Conservation (phyloP, 2,113 vertebrate species). For the Symphodus melops region DNA sequence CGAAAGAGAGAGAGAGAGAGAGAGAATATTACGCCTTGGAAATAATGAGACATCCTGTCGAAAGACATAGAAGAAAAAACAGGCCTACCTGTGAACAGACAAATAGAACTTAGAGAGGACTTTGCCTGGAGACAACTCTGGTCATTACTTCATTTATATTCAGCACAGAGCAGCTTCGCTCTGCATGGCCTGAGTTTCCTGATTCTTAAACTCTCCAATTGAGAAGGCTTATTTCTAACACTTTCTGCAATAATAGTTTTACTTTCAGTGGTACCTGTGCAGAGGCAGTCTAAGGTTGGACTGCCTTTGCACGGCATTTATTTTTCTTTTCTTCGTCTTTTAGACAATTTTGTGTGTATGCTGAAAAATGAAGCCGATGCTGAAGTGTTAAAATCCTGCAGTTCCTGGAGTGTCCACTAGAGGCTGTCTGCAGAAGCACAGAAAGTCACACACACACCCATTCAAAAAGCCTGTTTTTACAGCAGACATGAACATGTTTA, state of each 20-base stretch:
- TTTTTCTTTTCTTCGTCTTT: no score
- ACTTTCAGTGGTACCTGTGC: background rate
- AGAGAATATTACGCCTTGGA: conserved; percentile 43
- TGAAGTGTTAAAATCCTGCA: no score
- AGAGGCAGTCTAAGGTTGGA: no score
- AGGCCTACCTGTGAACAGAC: conserved; percentile 44
- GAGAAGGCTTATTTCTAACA: background rate
- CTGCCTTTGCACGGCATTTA: no score
- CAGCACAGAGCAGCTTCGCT: conserved; percentile 18
- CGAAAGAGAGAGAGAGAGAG: conserved; percentile 18
- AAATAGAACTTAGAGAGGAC: conserved; percentile 43
- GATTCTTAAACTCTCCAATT: conserved; percentile 20
- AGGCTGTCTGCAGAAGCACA: no score
- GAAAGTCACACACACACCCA: no score
- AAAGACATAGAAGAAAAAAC: conserved; percentile 40
- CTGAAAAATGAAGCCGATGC: no score
- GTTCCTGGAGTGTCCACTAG: no score
- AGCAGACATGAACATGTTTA: no score
- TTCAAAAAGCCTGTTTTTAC: no score
- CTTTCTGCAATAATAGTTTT: background rate
- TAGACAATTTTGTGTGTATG: no score
- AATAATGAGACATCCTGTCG: conserved; percentile 51
- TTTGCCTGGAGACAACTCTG: conserved; percentile 43
- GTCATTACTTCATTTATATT: conserved; percentile 49
- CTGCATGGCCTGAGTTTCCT: background rate